Conservation (phyloP, 2,888 invertebrate genomes). For the Drosophila rubida region DNA sequence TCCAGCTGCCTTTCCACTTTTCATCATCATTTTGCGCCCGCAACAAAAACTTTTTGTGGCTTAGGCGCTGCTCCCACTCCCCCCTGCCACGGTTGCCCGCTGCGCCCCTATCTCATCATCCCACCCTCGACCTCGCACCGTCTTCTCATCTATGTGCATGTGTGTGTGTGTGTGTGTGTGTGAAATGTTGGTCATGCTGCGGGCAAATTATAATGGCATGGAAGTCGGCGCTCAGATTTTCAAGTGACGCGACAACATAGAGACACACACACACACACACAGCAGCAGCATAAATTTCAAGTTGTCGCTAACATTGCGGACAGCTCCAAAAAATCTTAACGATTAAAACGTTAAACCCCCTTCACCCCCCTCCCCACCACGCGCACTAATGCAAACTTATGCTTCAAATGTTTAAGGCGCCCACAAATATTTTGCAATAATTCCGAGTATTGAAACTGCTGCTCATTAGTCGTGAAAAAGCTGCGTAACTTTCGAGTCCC, state of each 20-base stretch:
- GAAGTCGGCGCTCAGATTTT: slow-evolving; percentile 19
- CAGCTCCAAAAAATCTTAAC: neutral
- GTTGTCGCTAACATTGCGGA: neutral
- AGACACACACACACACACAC: slow-evolving; percentile 7
- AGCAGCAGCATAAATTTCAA: neutral
- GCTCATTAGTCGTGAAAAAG: too few species aligned
- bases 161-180: neutral
- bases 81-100: neutral
- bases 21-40: slow-evolving; percentile 33
- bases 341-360: too few species aligned
- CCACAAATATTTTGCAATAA: too few species aligned
- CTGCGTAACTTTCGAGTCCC: too few species aligned
- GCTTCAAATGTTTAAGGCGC: too few species aligned
- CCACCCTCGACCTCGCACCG: neutral
- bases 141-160: slow-evolving; percentile 7
- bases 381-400: too few species aligned
- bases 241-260: slow-evolving; percentile 51
- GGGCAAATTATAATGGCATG: slow-evolving; percentile 45
- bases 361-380: too few species aligned
- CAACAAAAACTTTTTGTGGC: slow-evolving; percentile 29
- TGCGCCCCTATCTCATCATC: neutral
- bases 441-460: too few species aligned
- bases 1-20: slow-evolving; percentile 6
- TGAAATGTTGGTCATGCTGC: slow-evolving; percentile 56
- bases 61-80: slow-evolving; percentile 4